Percentiles rank a stretch among this genome's conserved stretches.
Conservation (phyloP, 64 coral and sea anemone genomes). For the Actinia equina region DNA sequence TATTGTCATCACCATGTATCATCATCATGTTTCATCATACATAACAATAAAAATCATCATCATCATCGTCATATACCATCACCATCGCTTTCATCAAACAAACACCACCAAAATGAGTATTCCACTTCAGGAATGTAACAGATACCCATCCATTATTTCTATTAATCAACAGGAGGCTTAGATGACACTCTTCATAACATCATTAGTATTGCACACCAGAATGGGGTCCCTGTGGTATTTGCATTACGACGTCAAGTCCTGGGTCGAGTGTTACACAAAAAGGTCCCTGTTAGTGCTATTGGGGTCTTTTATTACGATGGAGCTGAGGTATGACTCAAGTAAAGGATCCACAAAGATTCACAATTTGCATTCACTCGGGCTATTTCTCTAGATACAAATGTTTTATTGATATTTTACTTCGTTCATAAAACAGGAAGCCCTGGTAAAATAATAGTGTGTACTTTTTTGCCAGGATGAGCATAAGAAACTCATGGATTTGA, state of each 20-base stretch:
- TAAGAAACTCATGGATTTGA: constrained; percentile 61
- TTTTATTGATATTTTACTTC: background rate
- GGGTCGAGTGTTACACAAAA: constrained; percentile 82
- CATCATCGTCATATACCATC: too few species aligned
- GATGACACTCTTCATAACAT: constrained; percentile 79
- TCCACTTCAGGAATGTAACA: too few species aligned
- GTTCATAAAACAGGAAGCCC: background rate
- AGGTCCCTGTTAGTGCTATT: constrained; percentile 93
- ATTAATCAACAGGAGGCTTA: constrained; percentile 59
- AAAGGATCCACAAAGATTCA: background rate
- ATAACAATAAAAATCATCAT: too few species aligned
- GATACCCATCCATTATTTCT: background rate
- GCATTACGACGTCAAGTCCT: constrained; percentile 75
- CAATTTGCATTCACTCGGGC: background rate
- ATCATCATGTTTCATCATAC: background rate
- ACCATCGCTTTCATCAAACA: too few species aligned
- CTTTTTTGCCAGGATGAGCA: constrained; percentile 41
- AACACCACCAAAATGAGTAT: too few species aligned
- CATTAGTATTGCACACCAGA: constrained; percentile 68
- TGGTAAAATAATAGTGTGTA: background rate
- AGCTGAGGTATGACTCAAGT: constrained; percentile 57
- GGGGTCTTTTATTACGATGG: constrained; percentile 99
- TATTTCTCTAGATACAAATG: background rate
- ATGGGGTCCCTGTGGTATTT: constrained; percentile 78
- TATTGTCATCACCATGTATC: background rate